A percentile compares a stretch with the other conserved stretches of the same genome.
phyloP scores from a whole-genome alignment of 2,797 vertebrate genomes.

The Rhabdophis nuchalis region DNA sequence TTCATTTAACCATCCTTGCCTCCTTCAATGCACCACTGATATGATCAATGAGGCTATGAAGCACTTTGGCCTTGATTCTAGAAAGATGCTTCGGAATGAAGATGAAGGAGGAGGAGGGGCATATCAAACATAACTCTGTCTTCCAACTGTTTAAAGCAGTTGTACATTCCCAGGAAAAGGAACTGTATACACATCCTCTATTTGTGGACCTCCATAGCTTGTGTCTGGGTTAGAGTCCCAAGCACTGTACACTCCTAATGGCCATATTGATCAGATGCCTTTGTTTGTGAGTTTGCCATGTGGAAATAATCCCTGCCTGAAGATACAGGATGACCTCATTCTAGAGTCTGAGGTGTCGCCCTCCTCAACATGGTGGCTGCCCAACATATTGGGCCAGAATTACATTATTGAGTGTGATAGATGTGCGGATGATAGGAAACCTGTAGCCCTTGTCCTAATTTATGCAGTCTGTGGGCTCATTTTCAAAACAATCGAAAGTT shows the following conservation, averaged over 20 bases:
- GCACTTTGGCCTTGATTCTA: neutral
- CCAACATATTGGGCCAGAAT: neutral
- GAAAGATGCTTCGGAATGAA: neutral
- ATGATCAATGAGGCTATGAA: neutral
- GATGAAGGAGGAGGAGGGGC: neutral
- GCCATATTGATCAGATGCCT: neutral
- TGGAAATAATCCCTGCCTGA: neutral
- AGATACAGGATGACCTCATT: neutral
- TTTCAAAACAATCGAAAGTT: neutral
- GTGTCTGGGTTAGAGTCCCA: neutral
- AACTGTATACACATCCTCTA: neutral
- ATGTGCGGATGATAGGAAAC: neutral
- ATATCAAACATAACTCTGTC: neutral
- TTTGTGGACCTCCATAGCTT: neutral
- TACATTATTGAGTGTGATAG: neutral
- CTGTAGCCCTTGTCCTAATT: neutral
- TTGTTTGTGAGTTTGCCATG: neutral
- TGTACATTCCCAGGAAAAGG: neutral
- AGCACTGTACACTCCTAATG: neutral
- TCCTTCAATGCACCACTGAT: neutral
- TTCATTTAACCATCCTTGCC: neutral
- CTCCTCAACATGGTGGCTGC: neutral
- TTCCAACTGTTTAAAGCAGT: neutral
- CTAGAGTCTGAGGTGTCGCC: fast-evolving
- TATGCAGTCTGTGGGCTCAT: neutral